Evolutionary conservation across 2,888 invertebrate genomes (phyloP), one percentile per base, ranked within the genome.

Genomic region (Tholera decimalis): DNA sequence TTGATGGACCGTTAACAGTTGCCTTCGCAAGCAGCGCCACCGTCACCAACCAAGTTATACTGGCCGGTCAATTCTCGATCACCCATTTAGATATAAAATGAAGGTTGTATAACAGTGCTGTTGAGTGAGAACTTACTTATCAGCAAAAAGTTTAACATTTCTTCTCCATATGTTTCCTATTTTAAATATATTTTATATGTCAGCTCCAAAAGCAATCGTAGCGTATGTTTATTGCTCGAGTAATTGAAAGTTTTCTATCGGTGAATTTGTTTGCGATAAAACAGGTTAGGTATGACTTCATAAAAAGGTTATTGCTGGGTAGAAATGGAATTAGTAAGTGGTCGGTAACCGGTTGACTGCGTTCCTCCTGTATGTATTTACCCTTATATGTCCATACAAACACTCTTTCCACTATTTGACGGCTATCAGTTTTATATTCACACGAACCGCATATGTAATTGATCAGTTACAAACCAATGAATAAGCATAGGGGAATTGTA

Each of bases 351-450:
- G 56, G 65, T 69, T 44, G 30, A 1, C 5, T 51, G 46, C 47
- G 33, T 53, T 30, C 26, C 18, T 44, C 8, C 24, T 33, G 62
- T 30, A 43, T 47, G 41, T 51, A 59, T 67, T 64, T 72, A 47
- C 60, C 68, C 62, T 43, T 65, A 58, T 35, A 68, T 39, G 59
- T 62, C 33, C 61, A 26, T 44, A 54, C 59, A 77, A 77, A 77
- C 51, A 77, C 58, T 63, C 41, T 30, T n/a, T 26, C 18, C 37
- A 41, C 41, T 58, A 33, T 61, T 57, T 49, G 61, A 62, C 46
- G 39, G 49, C 35, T 57, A 41, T 75, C 39, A 41, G 30, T 18
- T 26, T 59, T 55, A 11, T 64, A 63, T 70, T 68, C 69, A 68
- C 57, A 62, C 49, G 43, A 50, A 50, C 55, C 43, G 37, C 39